Evolutionary conservation across 2,797 vertebrate genomes (phyloP), one percentile per base, ranked within the genome.

Genomic region (Cyprinodon diabolis): DNA sequence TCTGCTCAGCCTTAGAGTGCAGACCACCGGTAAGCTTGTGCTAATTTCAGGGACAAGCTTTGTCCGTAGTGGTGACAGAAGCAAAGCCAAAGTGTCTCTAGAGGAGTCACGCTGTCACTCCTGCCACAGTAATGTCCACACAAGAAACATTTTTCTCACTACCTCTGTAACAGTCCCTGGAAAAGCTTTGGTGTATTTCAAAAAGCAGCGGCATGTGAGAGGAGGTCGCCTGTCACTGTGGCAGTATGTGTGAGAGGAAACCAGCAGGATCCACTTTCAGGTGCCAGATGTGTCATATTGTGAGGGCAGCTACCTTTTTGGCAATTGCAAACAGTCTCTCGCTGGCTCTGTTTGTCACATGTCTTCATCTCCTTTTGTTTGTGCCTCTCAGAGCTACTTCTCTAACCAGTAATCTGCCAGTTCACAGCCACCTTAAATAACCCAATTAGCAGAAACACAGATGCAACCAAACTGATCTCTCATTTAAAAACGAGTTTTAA

Each of bases 261-360:
- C 71, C 69, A 81, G 74, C 77, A 25, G 68, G 68, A 79, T 76
- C 71, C 72, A 67, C 73, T 83, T 68, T 76, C 78, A 84, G 82
- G 86, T 87, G 86, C 81, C 83, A 89, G 80, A 90, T 72, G 81
- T 86, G 84, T 85, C 87, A 84, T 75, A 81, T 57, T 80, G 80
- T 66, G 78, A 87, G 83, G 83, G 78, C 83, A 76, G 76, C 68
- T 83, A 83, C 87, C 83, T 83, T 76, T 82, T 84, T 74, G 76
- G 75, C 84, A 84, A 81, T 83, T 80, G 74, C 11, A 4, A 88
- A 80, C 49, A 23, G 0, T 75, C 75, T 83, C 55, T 23, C 72
- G 2, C 0, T 1, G 17, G 66, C 71, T 85, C 47, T 47, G 65
- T 76, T 79, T 77, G 71, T 85, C 83, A 77, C 72, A 57, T 71